Percentiles rank a stretch among this genome's conserved stretches.
These are phyloP conservation scores for Drosophila yakuba DNA, from an alignment of 1,140 invertebrate genomes.

Conservation along the genomic window DNA sequence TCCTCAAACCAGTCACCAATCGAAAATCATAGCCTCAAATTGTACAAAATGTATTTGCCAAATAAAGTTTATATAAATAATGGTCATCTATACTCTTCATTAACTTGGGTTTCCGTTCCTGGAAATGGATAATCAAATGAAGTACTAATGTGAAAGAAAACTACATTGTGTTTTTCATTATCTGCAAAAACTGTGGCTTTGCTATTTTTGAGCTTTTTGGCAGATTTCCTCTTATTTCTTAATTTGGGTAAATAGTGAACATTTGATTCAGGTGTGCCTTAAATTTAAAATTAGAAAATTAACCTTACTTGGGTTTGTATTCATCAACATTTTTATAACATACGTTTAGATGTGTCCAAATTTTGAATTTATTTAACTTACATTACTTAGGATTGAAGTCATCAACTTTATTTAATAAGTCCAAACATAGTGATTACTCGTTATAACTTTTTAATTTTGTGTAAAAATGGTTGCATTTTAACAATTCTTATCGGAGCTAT, in stretches of 20 bases:
- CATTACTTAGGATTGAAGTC: no score
- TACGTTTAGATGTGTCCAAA: no score
- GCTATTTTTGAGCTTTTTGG: not conserved
- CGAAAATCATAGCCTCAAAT: conserved; percentile 56
- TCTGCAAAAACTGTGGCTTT: not conserved
- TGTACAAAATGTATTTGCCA: conserved; percentile 65
- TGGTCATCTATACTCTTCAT: conserved; percentile 13
- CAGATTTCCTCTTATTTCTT: no score
- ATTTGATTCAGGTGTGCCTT: no score
- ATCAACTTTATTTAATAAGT: no score
- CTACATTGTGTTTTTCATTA: not conserved
- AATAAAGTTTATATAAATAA: conserved; percentile 42
- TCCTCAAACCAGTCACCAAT: conserved; percentile 36
- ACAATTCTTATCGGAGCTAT: not conserved
- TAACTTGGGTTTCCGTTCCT: not conserved
- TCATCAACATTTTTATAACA: no score
- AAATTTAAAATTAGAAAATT: no score
- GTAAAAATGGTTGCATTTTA: not conserved
- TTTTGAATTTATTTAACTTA: no score
- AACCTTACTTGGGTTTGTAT: no score
- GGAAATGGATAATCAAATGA: conserved; percentile 19
- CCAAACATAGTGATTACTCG: no score
- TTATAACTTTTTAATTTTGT: no score
- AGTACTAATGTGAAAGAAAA: not conserved
- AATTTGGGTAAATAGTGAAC: not conserved